Evolutionary conservation across 2,888 invertebrate genomes (phyloP).

Genomic region (Troilus luridus): DNA sequence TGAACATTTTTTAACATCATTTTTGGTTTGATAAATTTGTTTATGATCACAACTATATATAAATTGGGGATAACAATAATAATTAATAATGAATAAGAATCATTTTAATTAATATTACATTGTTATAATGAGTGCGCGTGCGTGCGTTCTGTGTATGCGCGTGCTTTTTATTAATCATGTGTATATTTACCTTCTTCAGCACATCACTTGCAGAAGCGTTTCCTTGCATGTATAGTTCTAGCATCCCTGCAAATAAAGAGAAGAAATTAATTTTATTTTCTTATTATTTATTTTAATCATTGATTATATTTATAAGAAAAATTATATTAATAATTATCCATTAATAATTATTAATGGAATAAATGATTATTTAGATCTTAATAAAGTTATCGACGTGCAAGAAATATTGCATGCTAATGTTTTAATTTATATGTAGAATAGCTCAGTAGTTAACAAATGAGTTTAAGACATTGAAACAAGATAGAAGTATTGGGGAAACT

Average conservation of each 20-base stretch:
- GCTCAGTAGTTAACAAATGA: not conserved
- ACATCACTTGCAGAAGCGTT: conserved; percentile 42
- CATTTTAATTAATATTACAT: too few relatives aligned
- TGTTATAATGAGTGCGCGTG: too few relatives aligned
- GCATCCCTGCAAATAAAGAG: not conserved
- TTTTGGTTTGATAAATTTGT: too few relatives aligned
- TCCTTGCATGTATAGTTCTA: conserved; percentile 42
- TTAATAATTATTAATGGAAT: not conserved
- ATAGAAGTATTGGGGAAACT: conserved; percentile 6
- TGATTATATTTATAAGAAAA: not conserved
- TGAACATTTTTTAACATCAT: too few relatives aligned
- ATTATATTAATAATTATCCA: too few relatives aligned
- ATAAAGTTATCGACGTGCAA: not conserved
- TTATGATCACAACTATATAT: too few relatives aligned
- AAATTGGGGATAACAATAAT: too few relatives aligned
- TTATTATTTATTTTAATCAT: not conserved
- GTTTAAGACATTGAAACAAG: not conserved
- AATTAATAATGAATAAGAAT: too few relatives aligned
- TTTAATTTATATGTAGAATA: too few relatives aligned
- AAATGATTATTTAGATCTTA: not conserved
- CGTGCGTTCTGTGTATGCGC: too few relatives aligned
- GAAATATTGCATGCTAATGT: too few relatives aligned
- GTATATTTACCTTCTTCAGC: conserved; percentile 42
- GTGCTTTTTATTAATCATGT: too few relatives aligned
- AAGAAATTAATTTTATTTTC: not conserved